Evolutionary conservation across 1,140 invertebrate species (phyloP), one percentile per base, ranked within the genome.

Genomic region (Notospermus geniculatus): DNA sequence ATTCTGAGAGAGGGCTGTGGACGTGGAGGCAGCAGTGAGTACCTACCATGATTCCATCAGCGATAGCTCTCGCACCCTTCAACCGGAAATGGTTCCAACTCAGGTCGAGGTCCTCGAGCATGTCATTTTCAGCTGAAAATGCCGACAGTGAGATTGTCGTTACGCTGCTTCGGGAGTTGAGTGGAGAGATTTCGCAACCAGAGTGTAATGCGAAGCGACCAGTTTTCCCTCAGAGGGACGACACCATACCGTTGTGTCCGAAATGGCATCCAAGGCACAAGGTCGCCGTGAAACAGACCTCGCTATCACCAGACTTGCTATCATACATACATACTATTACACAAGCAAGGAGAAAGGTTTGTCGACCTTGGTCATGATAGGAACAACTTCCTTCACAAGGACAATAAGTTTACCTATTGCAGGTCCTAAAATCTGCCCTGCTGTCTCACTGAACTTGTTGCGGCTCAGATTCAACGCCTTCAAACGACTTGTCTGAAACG

Each of bases 11-110:
- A 43, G 41, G n/a, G 41, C n/a, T 15, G 15, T 43, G n/a, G 15
- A 15, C n/a, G 15, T 15, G 15, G n/a, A n/a, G n/a, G 15, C 41
- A n/a, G 15, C 15, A 15, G 15, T 43, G 15, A 15, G n/a, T 57
- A n/a, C 55, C 65, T 32, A 65, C 67, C 45, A 25, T 25, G 39
- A 68, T 45, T 13, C 59, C 67, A 32, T 64, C 54, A 17, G 62
- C 62, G 25, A 71, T 29, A 23, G 39, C 55, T 2, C 57, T 17
- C 2, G 72, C 75, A 15, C 75, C 77, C 23, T 66, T 66, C 27
- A 64, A 54, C 59, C 74, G 55, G 60, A 80, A 75, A 43, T 76
- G 69, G 59, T 79, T 79, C 77, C 78, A 80, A 57, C 78, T 79
- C 7, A 79, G 59, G 63, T 78, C 64, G n/a, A 80, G 54, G 32